Evolutionary conservation across 2,888 invertebrate species (phyloP), one percentile per base, ranked within the genome.

Genomic region (Lochmaea capreae): DNA sequence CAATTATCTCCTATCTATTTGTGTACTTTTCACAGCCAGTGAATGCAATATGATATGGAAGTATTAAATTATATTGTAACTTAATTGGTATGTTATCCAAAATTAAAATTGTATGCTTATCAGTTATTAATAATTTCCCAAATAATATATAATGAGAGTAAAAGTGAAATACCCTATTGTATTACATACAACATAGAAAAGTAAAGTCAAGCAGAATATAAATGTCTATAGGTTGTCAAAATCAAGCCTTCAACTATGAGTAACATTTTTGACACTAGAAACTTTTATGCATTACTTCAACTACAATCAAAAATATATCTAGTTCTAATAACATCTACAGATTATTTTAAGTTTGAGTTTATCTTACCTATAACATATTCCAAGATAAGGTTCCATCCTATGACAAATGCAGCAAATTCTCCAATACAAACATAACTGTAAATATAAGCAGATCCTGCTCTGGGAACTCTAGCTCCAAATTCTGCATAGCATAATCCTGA

Each of bases 391-490:
- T 97, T 97, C 97, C 97, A 97, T 57, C 97, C 97, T 81, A 97
- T 96, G 54, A 95, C 89, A 86, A 97, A 97, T 0, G 97, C 97
- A 71, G 95, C 91, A 83, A 97, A 93, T 88, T 97, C 97, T 1
- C 97, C 97, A 67, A 97, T 93, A 67, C 95, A 94, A 18, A 97
- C 96, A 86, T 97, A 97, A 84, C 95, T 96, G 89, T 97, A 97
- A 22, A 97, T 92, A 84, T 97, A 97, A 0, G 97, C 97, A 0
- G 96, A 96, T 9, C 97, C 97, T 0, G 96, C 96, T 82, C 93
- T 93, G 0, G 97, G 97, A 0, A 95, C 95, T 72, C 95, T 89
- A 0, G 95, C 94, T 1, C 96, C 97, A 85, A 97, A 97, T 87
- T 97, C 97, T 0, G 97, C 96, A 87, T 96, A 97, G 84, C 96